A percentile compares a stretch with the other conserved stretches of the same genome.
These are phyloP conservation scores for Tipula helvola DNA, from an alignment of 2,888 invertebrate genomes.

Conservation along the genomic window DNA sequence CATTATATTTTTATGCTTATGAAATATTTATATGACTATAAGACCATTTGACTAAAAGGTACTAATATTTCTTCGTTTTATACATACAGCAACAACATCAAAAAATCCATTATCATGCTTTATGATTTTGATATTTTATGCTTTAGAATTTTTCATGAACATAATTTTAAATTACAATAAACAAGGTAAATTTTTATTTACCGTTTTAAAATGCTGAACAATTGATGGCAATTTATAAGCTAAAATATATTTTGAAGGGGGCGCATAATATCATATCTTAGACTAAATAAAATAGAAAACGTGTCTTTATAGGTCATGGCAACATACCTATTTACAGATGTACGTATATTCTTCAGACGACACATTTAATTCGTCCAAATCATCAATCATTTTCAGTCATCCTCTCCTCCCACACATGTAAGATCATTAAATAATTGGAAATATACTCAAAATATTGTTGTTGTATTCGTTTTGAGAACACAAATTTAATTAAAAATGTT, in stretches of 20 bases:
- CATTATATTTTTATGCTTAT: constrained; percentile 4
- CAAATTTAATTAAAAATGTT: background rate
- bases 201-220: background rate
- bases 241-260: background rate
- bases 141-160: background rate
- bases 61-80: background rate
- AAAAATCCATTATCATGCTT: background rate
- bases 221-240: background rate
- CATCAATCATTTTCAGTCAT: background rate
- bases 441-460: background rate
- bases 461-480: background rate
- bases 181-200: background rate
- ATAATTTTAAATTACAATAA: background rate
- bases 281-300: background rate
- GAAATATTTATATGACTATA: constrained; percentile 4
- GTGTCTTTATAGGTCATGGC: too few species aligned
- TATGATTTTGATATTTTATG: background rate
- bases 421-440: background rate
- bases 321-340: too few species aligned
- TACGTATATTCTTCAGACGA: background rate
- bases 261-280: background rate
- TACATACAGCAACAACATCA: background rate
- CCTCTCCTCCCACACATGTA: background rate
- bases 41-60: constrained; percentile 4
- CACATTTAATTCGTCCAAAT: background rate